These are phyloP conservation scores for Oryzias woworae DNA, from an alignment of 2,113 vertebrate genomes.

Conservation along the genomic window DNA sequence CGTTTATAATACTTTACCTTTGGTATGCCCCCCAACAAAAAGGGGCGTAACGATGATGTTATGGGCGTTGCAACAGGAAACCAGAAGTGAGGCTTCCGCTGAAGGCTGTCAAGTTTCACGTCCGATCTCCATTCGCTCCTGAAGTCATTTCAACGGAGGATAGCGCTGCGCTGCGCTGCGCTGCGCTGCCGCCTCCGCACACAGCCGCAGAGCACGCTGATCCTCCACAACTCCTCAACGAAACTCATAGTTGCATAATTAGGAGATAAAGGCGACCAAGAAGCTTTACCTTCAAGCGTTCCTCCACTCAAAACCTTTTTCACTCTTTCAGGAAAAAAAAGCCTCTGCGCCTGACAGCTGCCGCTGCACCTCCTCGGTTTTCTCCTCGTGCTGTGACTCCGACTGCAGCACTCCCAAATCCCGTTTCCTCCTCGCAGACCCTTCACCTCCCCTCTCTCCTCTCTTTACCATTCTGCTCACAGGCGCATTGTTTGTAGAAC, in stretches of 20 bases:
- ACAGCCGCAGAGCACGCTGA: too few relatives aligned
- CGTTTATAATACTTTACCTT: too few relatives aligned
- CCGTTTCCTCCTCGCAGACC: slow-evolving; percentile 30
- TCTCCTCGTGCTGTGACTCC: slow-evolving; percentile 33
- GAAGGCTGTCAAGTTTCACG: slow-evolving; percentile 44
- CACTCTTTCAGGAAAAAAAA: not conserved
- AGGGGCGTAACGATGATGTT: too few relatives aligned
- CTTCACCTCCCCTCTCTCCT: slow-evolving; percentile 20
- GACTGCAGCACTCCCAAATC: slow-evolving; percentile 66
- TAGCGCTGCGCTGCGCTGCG: too few relatives aligned
- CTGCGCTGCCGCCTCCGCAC: too few relatives aligned
- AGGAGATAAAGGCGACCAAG: not conserved
- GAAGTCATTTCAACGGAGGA: too few relatives aligned
- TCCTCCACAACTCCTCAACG: too few relatives aligned
- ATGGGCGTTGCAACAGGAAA: slow-evolving; percentile 55
- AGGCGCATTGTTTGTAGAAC: slow-evolving; percentile 50
- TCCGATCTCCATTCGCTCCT: slow-evolving; percentile 20
- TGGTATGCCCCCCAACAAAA: too few relatives aligned
- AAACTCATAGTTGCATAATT: too few relatives aligned
- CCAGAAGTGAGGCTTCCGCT: slow-evolving; percentile 56
- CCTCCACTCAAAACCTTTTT: not conserved
- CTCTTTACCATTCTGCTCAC: slow-evolving; percentile 72
- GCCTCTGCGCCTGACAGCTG: slow-evolving; percentile 37
- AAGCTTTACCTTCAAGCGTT: not conserved
- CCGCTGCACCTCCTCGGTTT: slow-evolving; percentile 23